Evolutionary conservation across 2,888 invertebrate genomes (phyloP).

Genomic region (Pseudococcus jackbeardsleyi): DNA sequence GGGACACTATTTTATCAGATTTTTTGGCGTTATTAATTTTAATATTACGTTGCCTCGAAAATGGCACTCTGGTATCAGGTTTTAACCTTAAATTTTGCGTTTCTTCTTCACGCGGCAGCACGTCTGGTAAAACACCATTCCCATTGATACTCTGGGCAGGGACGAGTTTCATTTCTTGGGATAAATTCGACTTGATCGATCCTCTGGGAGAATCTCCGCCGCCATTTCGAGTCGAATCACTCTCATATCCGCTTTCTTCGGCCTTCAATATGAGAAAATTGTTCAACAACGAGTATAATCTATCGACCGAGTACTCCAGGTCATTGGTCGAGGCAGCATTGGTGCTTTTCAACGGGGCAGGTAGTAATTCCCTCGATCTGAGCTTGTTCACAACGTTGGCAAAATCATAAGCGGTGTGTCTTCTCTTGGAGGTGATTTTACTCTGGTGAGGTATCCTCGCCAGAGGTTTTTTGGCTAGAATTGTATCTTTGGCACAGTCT

Average conservation of each 20-base stretch:
- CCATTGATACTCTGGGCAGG: not conserved
- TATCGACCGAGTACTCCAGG: constrained; percentile 56
- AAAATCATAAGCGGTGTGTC: constrained; percentile 60
- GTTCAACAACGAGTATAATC: constrained; percentile 56
- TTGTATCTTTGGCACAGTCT: not conserved
- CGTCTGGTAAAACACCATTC: constrained; percentile 39
- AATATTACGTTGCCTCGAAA: constrained; percentile 58
- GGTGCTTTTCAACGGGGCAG: not conserved
- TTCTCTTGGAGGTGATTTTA: constrained; percentile 59
- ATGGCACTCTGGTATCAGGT: constrained; percentile 17
- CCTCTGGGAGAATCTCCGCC: constrained; percentile 73
- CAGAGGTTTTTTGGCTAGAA: constrained; percentile 24
- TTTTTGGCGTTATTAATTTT: constrained; percentile 23
- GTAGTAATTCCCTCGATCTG: constrained; percentile 28
- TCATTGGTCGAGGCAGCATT: constrained; percentile 42
- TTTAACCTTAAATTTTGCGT: not conserved
- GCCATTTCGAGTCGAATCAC: constrained; percentile 74
- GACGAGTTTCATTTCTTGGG: constrained; percentile 56
- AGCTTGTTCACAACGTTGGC: constrained; percentile 54
- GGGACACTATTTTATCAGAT: constrained; percentile 13
- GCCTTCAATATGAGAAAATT: constrained; percentile 68
- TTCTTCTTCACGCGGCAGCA: constrained; percentile 28
- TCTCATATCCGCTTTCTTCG: constrained; percentile 76
- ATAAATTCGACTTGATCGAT: constrained; percentile 67
- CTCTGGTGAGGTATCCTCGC: constrained; percentile 50